Evolutionary conservation across 2,113 vertebrate genomes (phyloP).

Genomic region (Athene cunicularia): DNA sequence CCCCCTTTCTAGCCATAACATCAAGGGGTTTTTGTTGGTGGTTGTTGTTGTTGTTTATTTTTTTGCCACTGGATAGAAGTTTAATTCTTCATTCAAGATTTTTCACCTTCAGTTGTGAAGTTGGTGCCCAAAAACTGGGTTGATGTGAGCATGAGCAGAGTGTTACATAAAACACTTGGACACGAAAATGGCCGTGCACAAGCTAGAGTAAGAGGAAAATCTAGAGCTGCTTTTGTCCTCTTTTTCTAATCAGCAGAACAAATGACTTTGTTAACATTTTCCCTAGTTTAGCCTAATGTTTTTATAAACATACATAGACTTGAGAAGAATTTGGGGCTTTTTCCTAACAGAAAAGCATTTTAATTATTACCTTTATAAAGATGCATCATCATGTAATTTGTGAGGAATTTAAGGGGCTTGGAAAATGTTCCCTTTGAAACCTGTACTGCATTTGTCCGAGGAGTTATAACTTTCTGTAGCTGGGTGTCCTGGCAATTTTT

Average conservation of each 20-base stretch:
- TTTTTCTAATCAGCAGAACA: background rate
- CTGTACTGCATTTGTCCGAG: background rate
- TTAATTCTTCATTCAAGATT: background rate
- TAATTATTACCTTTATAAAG: background rate
- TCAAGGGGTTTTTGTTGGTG: too few species aligned
- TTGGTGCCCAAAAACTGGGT: accelerated
- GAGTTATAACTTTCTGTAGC: background rate
- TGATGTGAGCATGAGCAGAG: background rate
- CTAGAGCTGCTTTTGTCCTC: background rate
- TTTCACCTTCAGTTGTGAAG: background rate
- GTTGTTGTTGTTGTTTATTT: too few species aligned
- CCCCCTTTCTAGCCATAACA: background rate
- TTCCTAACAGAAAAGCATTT: background rate
- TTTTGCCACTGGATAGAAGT: background rate
- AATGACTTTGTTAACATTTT: background rate
- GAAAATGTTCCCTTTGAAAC: background rate
- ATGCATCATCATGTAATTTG: background rate
- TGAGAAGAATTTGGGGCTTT: background rate
- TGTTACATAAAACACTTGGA: background rate
- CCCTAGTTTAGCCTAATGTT: background rate
- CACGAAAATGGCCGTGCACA: background rate
- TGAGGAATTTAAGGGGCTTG: background rate
- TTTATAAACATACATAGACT: background rate
- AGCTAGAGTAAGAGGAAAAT: background rate
- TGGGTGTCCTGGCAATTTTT: background rate